Evolutionary conservation across 2,797 vertebrate species (phyloP), one percentile per base, ranked within the genome.

Genomic region (Denticeps clupeoides): DNA sequence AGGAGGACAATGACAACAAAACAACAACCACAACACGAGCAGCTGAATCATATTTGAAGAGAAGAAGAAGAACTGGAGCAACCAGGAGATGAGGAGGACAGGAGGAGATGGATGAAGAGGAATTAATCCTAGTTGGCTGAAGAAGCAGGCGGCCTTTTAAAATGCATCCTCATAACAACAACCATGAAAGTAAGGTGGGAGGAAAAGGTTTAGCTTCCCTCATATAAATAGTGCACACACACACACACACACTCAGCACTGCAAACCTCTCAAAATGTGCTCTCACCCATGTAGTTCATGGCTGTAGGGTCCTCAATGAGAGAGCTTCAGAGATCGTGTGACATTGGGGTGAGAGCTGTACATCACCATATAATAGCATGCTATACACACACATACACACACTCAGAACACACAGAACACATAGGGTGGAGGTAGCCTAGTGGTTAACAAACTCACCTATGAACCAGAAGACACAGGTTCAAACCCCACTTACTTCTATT

Each of bases 221-320:
- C 42, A 9, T 12, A 25, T 41, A 41, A 19, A 41, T 21, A 24
- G 37, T 3, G 10, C 32, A 18, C 29, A 49, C 11, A 42, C 32
- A 40, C 24, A 25, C 43, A 32, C 55, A 57, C 13, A 47, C 18
- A 38, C 11, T 45, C 24, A 13, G 7, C 52, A 63, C 53, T 16
- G 24, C 45, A 52, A 61, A 24, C 16, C 53, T 12, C 24, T 31
- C 28, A 19, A 47, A 41, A 53, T 58, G 45, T 38, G 42, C 52
- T 49, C 60, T 56, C 60, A 63, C 56, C 56, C 37, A 31, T 56
- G 29, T 49, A 23, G 18, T 23, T n/a, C 45, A 41, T 33, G 26
- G 33, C 18, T 18, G 43, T 13, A 18, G 10, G 47, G 23, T 51
- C 51, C 48, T 45, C 40, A 29, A 10, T 35, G 29, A 21, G 18